Evolutionary conservation across 1,140 invertebrate species (phyloP).

Genomic region (Atta texana): DNA sequence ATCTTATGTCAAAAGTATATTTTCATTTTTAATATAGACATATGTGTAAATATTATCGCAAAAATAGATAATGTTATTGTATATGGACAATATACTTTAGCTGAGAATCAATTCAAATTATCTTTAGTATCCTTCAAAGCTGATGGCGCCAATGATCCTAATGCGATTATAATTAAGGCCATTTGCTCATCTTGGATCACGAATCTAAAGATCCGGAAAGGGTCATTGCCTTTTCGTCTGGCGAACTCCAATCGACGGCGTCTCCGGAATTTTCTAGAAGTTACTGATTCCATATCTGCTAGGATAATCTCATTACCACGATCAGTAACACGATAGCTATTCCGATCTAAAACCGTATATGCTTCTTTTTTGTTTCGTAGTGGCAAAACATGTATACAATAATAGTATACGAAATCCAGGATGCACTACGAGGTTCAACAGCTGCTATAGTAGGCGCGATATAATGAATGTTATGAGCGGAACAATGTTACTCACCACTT

Average conservation of each 20-base stretch:
- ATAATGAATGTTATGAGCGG: slow-evolving; percentile 75
- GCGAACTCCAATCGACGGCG: slow-evolving; percentile 51
- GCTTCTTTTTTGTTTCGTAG: background rate
- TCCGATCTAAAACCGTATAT: slow-evolving; percentile 60
- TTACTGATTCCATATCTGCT: slow-evolving; percentile 19
- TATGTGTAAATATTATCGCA: background rate
- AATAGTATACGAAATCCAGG: slow-evolving; percentile 5
- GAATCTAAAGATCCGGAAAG: slow-evolving; percentile 56
- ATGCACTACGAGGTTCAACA: slow-evolving; percentile 22
- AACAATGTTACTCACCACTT: slow-evolving; percentile 58
- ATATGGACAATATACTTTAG: background rate
- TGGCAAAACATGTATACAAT: background rate
- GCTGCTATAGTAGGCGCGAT: slow-evolving; percentile 38
- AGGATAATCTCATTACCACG: slow-evolving; percentile 71
- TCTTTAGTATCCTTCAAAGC: slow-evolving; percentile 21
- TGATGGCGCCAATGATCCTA: slow-evolving; percentile 64
- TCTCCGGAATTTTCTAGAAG: slow-evolving; percentile 63
- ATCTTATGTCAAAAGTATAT: background rate
- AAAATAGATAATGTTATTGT: slow-evolving; percentile 6
- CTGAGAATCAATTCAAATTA: slow-evolving; percentile 31
- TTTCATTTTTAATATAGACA: background rate
- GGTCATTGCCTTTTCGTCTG: slow-evolving; percentile 62
- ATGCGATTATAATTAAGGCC: slow-evolving; percentile 76
- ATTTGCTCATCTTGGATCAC: slow-evolving; percentile 68
- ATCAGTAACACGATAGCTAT: slow-evolving; percentile 72